A percentile compares a stretch with the other conserved stretches of the same genome.
phyloP scores from a whole-genome alignment of 2,888 invertebrate species.

The Drosophila pullipes region DNA sequence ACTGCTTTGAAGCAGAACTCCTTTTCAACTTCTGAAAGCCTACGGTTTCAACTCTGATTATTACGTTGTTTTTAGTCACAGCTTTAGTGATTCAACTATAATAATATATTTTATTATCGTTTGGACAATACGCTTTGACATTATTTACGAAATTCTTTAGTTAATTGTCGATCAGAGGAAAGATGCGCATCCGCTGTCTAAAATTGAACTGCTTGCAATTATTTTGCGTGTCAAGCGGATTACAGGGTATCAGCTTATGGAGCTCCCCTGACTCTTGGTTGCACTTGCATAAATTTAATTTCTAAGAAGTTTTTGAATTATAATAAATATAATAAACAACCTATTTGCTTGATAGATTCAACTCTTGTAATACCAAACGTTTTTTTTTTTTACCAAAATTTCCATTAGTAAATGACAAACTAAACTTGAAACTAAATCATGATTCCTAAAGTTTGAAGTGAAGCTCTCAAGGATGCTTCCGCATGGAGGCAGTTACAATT shows the following conservation, averaged over 20 bases:
- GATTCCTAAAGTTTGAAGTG: constrained; percentile 1
- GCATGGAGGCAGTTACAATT: neutral
- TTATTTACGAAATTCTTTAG: neutral
- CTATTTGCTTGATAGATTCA: neutral
- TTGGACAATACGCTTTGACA: neutral
- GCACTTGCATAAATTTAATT: neutral
- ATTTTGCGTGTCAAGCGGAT: neutral
- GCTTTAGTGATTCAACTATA: neutral
- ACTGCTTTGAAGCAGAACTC: constrained; percentile 8
- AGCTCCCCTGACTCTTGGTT: neutral
- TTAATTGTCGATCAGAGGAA: neutral
- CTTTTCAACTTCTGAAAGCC: neutral
- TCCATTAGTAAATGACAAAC: neutral
- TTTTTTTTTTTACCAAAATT: neutral
- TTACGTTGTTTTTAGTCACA: neutral
- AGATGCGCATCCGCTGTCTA: neutral
- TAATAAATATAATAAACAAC: neutral
- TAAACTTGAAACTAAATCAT: constrained; percentile 1
- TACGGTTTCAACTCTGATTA: neutral
- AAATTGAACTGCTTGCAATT: neutral
- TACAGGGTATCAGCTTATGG: neutral
- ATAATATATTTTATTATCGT: no score
- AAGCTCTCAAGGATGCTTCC: constrained; percentile 12
- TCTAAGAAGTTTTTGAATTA: neutral
- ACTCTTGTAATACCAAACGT: neutral